A percentile compares a stretch with the other conserved stretches of the same genome.
Conservation (phyloP, 2,797 vertebrate genomes). For the Epinephelus coioides region DNA sequence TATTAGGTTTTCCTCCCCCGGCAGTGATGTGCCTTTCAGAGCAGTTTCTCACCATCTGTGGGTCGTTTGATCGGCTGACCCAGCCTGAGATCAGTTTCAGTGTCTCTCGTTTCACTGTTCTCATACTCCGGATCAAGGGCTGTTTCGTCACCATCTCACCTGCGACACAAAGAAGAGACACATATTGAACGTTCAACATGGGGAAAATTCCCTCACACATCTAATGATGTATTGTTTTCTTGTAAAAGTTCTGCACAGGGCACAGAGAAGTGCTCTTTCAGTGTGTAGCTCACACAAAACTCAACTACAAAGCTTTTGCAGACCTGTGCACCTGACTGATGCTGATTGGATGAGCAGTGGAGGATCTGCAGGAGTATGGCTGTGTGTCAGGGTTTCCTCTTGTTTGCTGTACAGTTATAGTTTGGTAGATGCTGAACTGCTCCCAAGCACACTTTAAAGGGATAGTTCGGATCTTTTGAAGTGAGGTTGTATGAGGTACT, state of each 20-base stretch:
- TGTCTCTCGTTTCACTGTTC: slow-evolving; percentile 97
- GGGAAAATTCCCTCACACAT: not conserved
- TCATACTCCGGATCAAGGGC: slow-evolving; percentile 96
- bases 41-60: slow-evolving; percentile 93
- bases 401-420: not conserved
- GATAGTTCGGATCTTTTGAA: no score
- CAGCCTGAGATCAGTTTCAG: slow-evolving; percentile 97
- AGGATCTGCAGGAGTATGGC: not conserved
- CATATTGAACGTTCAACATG: not conserved
- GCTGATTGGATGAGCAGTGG: not conserved
- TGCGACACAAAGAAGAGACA: slow-evolving; percentile 61
- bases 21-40: not conserved
- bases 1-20: no score
- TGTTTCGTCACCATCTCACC: slow-evolving; percentile 99
- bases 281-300: no score
- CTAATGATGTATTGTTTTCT: no score
- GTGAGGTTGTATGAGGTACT: no score
- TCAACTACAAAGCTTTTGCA: not conserved
- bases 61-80: slow-evolving; percentile 97
- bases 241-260: not conserved
- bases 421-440: not conserved
- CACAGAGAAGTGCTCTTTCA: no score
- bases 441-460: not conserved
- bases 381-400: not conserved
- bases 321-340: not conserved